Evolutionary conservation across 2,888 invertebrate species (phyloP), one percentile per base, ranked within the genome.

Genomic region (Cephus rjabovi): DNA sequence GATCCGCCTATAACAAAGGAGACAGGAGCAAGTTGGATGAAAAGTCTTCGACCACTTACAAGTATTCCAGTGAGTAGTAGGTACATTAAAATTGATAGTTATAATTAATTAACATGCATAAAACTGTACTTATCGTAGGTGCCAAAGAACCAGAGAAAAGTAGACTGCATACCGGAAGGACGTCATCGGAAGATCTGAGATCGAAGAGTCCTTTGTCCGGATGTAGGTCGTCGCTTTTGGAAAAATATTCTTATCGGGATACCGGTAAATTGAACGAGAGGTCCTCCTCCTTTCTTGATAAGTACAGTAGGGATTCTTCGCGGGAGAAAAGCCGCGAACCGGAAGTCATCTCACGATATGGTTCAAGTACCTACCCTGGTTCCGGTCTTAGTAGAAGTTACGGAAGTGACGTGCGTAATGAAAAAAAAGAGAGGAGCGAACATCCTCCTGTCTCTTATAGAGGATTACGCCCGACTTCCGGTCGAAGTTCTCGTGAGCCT

Each of bases 391-490:
- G 83, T 34, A 84, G 87, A 79, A 87, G 81, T 80, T 88, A 89
- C 81, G 86, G 86, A 73, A 86, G 78, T 82, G 89, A 89, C 75
- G 34, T n/a, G 15, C 82, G 83, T 69, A 85, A 81, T 83, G 89
- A 92, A 76, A 93, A 90, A 82, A 92, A 92, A 83, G 92, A 92
- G 33, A 87, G 89, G 31, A 88, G 82, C 77, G 90, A 90, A 40
- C 92, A 92, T 87, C 92, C 93, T 34, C 92, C 92, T 30, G 89
- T 92, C 1, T 90, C 92, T 2, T 95, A 94, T 86, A 92, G 93
- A 79, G 86, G 85, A 79, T 79, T 86, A 76, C 87, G 89, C 33
- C 80, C 86, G 23, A 88, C 86, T 83, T 88, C 86, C 84, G 91
- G 74, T 69, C 89, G 91, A 77, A 88, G 90, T 81, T 93, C 93